Base-by-base conservation (phyloP, 2,888 invertebrate genomes). In the Palloptera scutellata region DNA sequence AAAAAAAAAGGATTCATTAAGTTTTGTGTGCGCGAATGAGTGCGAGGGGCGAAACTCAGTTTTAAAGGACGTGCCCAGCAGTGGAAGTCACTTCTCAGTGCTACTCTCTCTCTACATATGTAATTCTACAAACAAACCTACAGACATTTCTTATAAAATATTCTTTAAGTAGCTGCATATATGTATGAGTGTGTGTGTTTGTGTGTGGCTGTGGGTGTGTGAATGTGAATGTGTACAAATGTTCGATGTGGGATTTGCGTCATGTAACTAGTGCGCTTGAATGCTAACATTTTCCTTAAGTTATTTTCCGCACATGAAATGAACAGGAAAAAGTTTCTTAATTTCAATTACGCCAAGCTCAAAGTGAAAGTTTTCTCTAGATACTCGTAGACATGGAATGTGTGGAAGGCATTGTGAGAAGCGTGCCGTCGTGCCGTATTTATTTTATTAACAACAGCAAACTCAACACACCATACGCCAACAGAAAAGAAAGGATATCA, bases 1-100 rank as follows among this genome's bases (percentile, higher is more conserved):
- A 70, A 72, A 30, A 54, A 61, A 68, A 70, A 72, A 73, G 73
- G 72, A 73, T 73, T 74, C 74, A 74, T 73, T 73, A 72, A 69
- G 73, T 69, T 30, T 73, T 70, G 70, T 71, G 71, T 70, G 70
- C 73, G 72, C 30, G 30, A 30, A 30, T 30, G 30, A 30, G 30
- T 30, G 30, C 30, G 30, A 30, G 30, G 30, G 2, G 30, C 30
- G 30, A 30, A 6, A 4, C 30, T 72, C 72, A 71, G 72, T 72
- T 75, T 71, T 68, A 45, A 58, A 62, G 72, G 70, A 75, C 74
- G 74, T 75, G 74, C 66, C 64, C 57, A n/a, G 61, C 51, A 54
- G 63, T 69, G 71, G 61, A 61, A 61, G 61, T 54, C 54, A 53
- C 66, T 43, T 57, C 53, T 20, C 57, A 61, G 61, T 66, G 57